Base-by-base conservation (phyloP, 2,797 vertebrate genomes). In the Halcyon badia region DNA sequence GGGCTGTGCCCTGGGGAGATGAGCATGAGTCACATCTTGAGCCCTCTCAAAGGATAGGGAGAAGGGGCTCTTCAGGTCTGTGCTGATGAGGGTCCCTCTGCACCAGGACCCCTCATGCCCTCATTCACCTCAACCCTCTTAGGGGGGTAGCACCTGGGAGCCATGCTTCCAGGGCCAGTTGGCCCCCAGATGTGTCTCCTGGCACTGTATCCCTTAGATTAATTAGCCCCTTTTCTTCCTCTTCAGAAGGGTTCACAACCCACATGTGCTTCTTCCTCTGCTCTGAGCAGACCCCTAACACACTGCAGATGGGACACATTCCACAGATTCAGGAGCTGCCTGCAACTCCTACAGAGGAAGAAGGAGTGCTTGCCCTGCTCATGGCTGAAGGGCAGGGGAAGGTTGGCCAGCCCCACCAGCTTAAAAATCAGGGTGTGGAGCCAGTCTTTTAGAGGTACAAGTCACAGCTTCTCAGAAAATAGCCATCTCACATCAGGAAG, bases 251-350 rank as follows among this genome's bases (percentile, higher is more conserved):
- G 86, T 95, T 97, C 95, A 95, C 82, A 97, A 89, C 69, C 71
- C 95, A 96, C 94, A 97, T 97, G 64, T 97, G 96, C 91, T 87
- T 92, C 82, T 96, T 95, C 80, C 97, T 96, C 68, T 0, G 2
- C 84, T 83, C 79, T 24, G 44, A 95, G 88, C 83, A 69, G 37
- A 92, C 42, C 79, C 70, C 8, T 96, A 98, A 98, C 75, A 0
- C 41, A 1, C 89, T 96, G 88, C 97, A 98, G 97, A 97, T 98
- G 97, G 94, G 80, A 96, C 87, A 89, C 96, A 97, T 98, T 97
- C 95, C 97, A 92, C 1, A 9, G 84, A 95, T 87, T 97, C 91
- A 91, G 95, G 79, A 97, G 91, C 96, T 64, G 93, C 91, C 72
- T 96, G 62, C 76, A 89, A 76, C 80, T 97, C 80, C 65, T 2